Evolutionary conservation across 2,797 vertebrate species (phyloP).

Genomic region (Brachymystax lenok): DNA sequence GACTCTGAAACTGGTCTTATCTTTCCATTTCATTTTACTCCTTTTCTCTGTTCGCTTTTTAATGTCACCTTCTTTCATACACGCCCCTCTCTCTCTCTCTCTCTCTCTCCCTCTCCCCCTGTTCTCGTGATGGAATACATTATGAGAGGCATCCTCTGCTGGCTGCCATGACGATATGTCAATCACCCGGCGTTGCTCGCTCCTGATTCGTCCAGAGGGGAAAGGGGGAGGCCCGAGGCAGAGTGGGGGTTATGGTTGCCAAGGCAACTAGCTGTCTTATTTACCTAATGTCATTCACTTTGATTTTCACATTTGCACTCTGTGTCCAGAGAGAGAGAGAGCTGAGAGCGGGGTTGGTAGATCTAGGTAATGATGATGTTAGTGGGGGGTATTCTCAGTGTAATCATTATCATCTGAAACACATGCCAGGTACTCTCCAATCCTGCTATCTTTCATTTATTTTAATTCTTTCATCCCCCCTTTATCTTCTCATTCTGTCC

Average conservation of each 20-base stretch:
- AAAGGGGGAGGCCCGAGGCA: constrained; percentile 24
- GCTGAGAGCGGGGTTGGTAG: neutral
- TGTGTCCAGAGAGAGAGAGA: constrained; percentile 27
- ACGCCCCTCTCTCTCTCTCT: neutral
- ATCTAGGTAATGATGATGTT: neutral
- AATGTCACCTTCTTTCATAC: constrained; percentile 23
- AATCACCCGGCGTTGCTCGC: constrained; percentile 49
- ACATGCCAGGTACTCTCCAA: neutral
- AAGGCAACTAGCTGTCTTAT: constrained; percentile 62
- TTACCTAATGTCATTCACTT: constrained; percentile 60
- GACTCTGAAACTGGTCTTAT: neutral
- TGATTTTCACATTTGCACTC: constrained; percentile 55
- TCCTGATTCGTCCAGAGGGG: constrained; percentile 57
- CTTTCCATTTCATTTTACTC: constrained; percentile 11
- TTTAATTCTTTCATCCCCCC: too few species aligned
- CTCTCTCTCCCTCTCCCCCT: neutral
- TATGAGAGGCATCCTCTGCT: constrained; percentile 13
- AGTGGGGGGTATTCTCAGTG: neutral
- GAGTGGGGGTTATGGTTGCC: constrained; percentile 36
- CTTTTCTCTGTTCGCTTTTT: constrained; percentile 11
- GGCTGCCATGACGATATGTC: constrained; percentile 45
- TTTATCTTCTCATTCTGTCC: neutral
- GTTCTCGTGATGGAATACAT: constrained; percentile 13
- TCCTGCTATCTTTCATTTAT: neutral
- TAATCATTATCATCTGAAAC: neutral